These are phyloP conservation scores for Allygus modestus DNA, from an alignment of 2,888 invertebrate genomes.

Conservation along the genomic window DNA sequence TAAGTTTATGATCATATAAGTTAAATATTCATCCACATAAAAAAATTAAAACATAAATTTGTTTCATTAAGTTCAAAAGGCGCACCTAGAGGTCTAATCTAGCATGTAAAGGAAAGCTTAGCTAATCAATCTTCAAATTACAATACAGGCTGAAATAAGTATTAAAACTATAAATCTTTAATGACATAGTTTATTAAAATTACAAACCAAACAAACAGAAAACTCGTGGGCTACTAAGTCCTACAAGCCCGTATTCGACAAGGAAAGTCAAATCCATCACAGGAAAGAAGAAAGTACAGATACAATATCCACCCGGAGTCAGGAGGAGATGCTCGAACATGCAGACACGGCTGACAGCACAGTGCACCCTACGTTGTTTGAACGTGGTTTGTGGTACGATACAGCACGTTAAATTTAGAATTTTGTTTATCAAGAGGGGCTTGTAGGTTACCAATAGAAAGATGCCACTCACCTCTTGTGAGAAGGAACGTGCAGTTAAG, in stretches of 20 bases:
- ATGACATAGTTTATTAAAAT: not conserved
- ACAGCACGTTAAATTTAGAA: constrained; percentile 54
- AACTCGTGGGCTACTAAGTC: constrained; percentile 29
- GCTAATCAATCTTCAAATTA: not conserved
- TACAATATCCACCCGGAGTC: constrained; percentile 52
- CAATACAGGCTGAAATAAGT: not conserved
- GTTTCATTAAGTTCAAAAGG: no score
- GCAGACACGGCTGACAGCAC: constrained; percentile 41
- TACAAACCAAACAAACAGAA: no score
- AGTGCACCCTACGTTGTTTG: constrained; percentile 57
- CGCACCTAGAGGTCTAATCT: not conserved
- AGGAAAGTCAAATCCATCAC: not conserved
- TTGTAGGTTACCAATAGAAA: constrained; percentile 58
- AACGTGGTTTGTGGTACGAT: constrained; percentile 58
- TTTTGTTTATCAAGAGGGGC: constrained; percentile 56
- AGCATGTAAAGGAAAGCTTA: not conserved
- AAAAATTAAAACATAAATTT: no score
- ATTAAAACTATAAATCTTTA: not conserved
- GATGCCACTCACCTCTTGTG: constrained; percentile 43
- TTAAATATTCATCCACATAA: no score
- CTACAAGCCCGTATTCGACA: constrained; percentile 28
- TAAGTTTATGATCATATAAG: no score
- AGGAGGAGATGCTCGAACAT: not conserved
- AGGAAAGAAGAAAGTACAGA: constrained; percentile 18
- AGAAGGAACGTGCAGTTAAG: constrained; percentile 32